A percentile compares a stretch with the other conserved stretches of the same genome.
Conservation (phyloP, 2,797 vertebrate genomes). For the Cynodonichthys magdalenae region DNA sequence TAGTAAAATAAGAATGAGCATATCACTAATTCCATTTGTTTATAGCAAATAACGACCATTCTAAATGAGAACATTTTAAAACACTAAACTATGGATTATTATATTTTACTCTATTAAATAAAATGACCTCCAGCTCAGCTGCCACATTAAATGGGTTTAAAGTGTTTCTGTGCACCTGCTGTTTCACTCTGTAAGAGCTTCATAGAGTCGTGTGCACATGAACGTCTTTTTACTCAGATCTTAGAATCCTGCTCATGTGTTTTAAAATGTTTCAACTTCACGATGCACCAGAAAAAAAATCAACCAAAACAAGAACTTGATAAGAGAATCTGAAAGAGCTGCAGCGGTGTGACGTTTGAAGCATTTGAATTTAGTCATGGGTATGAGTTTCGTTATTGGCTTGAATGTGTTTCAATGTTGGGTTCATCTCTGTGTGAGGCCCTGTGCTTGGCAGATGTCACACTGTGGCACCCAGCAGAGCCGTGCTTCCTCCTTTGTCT, state of each 20-base stretch:
- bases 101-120: slow-evolving; percentile 34
- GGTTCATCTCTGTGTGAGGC: slow-evolving; percentile 50
- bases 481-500: slow-evolving; percentile 50
- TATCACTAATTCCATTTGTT: no score
- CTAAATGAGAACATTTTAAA: no score
- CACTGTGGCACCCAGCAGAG: slow-evolving; percentile 55
- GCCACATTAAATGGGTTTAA: background rate
- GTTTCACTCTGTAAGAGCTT: slow-evolving; percentile 33
- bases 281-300: slow-evolving; percentile 5
- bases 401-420: slow-evolving; percentile 17
- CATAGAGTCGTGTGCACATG: slow-evolving; percentile 34
- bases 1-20: no score
- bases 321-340: slow-evolving; percentile 7
- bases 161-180: slow-evolving; percentile 28
- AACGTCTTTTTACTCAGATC: slow-evolving; percentile 35
- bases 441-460: slow-evolving; percentile 50
- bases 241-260: slow-evolving; percentile 24
- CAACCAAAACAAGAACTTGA: background rate
- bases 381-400: slow-evolving; percentile 29
- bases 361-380: slow-evolving; percentile 20
- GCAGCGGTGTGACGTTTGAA: slow-evolving; percentile 8
- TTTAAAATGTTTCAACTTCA: slow-evolving; percentile 17
- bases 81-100: slow-evolving; percentile 40
- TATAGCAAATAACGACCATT: no score
- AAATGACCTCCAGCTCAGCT: slow-evolving; percentile 26